Evolutionary conservation across 2,797 vertebrate genomes (phyloP).

Genomic region (Pipistrellus pipistrellus): DNA sequence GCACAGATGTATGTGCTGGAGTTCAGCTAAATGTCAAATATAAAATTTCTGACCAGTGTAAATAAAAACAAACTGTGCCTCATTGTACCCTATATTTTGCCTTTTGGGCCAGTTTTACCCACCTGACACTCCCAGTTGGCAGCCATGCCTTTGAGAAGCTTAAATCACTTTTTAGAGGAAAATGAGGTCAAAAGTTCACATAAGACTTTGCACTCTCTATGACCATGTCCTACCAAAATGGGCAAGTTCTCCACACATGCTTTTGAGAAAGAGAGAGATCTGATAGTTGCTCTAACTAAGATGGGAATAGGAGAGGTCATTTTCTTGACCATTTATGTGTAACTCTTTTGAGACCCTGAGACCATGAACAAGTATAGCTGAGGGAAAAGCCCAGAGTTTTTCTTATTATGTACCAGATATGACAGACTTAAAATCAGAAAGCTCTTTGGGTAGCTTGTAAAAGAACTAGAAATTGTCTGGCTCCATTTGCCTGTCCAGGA

Average conservation of each 20-base stretch:
- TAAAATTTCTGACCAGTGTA: slow-evolving; percentile 23
- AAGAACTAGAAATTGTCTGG: slow-evolving; percentile 85
- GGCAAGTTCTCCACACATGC: not conserved
- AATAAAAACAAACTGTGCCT: slow-evolving; percentile 40
- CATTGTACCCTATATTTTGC: not conserved
- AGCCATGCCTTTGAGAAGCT: not conserved
- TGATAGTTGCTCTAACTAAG: slow-evolving; percentile 50
- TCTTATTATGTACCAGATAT: slow-evolving; percentile 83
- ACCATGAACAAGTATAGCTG: slow-evolving; percentile 81
- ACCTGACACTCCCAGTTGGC: not conserved
- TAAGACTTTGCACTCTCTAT: not conserved
- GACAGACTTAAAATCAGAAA: slow-evolving; percentile 86
- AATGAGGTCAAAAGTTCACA: slow-evolving; percentile 29
- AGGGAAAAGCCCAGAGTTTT: slow-evolving; percentile 85
- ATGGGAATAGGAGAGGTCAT: slow-evolving; percentile 77
- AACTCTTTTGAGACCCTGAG: slow-evolving; percentile 80
- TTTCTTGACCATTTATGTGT: slow-evolving; percentile 84
- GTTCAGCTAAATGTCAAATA: slow-evolving; percentile 24
- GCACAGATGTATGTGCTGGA: not conserved
- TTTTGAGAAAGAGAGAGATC: not conserved
- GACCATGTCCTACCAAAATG: not conserved
- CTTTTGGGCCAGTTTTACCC: not conserved
- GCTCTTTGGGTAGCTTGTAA: slow-evolving; percentile 85
- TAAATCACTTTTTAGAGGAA: slow-evolving; percentile 2
- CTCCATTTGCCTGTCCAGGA: slow-evolving; percentile 85